Percentiles rank a stretch among this genome's conserved stretches.
phyloP scores from a whole-genome alignment of 92 coral and sea anemone genomes.

The Porites evermanni region DNA sequence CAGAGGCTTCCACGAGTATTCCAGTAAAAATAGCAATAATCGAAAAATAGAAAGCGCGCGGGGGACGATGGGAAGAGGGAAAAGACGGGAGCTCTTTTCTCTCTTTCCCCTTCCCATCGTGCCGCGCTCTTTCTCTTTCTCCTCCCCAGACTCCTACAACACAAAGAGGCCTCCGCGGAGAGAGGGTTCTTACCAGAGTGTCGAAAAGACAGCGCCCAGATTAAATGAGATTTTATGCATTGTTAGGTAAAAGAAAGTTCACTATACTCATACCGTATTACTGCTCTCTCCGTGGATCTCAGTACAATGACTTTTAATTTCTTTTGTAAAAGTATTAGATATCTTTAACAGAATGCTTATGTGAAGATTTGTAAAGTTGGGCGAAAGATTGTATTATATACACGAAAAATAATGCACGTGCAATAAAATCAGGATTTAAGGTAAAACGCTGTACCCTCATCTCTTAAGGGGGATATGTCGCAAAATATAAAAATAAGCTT shows the following conservation, averaged over 20 bases:
- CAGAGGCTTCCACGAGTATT: no score
- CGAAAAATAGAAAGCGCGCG: no score
- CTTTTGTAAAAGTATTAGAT: neutral
- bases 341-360: neutral
- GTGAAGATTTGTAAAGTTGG: neutral
- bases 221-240: neutral
- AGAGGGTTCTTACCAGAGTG: no score
- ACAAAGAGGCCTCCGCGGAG: no score
- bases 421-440: slow-evolving; percentile 17
- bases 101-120: no score
- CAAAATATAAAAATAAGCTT: no score
- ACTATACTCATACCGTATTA: neutral
- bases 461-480: neutral
- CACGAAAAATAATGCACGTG: slow-evolving; percentile 2
- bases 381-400: slow-evolving; percentile 3
- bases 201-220: no score
- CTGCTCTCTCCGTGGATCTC: neutral
- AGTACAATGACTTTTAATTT: slow-evolving; percentile 2
- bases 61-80: no score
- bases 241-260: neutral
- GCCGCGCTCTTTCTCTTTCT: no score
- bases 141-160: no score
- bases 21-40: no score
- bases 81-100: no score
- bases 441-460: neutral